These are phyloP conservation scores for Battus philenor DNA, from an alignment of 1,140 invertebrate genomes.

Conservation along the genomic window DNA sequence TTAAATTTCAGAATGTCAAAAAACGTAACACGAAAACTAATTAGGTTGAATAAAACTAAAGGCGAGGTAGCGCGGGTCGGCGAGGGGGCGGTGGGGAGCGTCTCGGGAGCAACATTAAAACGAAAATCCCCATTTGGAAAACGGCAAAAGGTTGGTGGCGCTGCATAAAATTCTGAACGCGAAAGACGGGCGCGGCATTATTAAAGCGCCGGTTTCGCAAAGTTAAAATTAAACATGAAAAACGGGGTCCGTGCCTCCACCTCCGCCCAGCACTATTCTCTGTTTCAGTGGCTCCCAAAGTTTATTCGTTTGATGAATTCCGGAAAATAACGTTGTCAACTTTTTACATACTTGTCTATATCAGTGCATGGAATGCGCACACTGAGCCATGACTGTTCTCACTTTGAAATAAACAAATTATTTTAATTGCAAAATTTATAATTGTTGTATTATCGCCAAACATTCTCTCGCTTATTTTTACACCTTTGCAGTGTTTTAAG, in stretches of 20 bases:
- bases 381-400: no score
- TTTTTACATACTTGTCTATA: no score
- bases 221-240: conserved; percentile 76
- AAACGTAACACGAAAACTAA: conserved; percentile 50
- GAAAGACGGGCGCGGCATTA: conserved; percentile 62
- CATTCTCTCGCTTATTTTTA: no score
- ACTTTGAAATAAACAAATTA: no score
- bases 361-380: no score
- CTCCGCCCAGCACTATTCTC: conserved; percentile 41
- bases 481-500: no score
- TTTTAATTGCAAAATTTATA: no score
- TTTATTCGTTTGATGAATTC: neutral
- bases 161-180: conserved; percentile 58
- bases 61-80: conserved; percentile 15
- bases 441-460: no score
- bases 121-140: conserved; percentile 44
- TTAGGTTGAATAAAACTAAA: conserved; percentile 60
- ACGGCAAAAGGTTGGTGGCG: conserved; percentile 46
- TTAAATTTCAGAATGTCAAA: conserved; percentile 37
- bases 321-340: no score
- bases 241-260: conserved; percentile 33
- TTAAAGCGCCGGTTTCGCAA: conserved; percentile 68
- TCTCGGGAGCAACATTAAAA: conserved; percentile 50
- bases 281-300: conserved; percentile 18
- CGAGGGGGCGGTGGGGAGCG: conserved; percentile 21